Percentiles rank a stretch among this genome's conserved stretches.
Conservation (phyloP, 1,140 invertebrate species). For the Colletes gigas region DNA sequence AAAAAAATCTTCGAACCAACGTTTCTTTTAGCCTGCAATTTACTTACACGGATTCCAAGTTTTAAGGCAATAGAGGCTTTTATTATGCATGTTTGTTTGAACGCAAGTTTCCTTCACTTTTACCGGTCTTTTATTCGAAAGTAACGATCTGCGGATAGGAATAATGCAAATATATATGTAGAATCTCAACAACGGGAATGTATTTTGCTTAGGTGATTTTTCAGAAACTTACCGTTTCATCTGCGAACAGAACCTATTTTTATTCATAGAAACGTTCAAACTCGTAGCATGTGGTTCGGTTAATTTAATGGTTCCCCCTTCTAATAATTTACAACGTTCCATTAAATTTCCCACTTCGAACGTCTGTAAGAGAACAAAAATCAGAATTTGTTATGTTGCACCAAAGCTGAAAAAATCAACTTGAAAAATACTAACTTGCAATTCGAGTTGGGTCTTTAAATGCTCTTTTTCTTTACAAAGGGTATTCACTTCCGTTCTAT, state of each 20-base stretch:
- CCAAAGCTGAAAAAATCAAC: background rate
- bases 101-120: conserved; percentile 56
- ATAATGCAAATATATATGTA: background rate
- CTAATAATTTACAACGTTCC: conserved; percentile 71
- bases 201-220: background rate
- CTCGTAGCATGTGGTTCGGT: conserved; percentile 62
- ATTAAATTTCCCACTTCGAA: conserved; percentile 66
- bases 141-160: conserved; percentile 7
- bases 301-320: conserved; percentile 69
- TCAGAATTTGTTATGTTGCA: background rate
- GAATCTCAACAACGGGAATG: background rate
- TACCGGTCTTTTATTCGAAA: conserved; percentile 13
- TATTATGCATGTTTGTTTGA: conserved; percentile 53
- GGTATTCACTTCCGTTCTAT: conserved; percentile 60
- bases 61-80: conserved; percentile 40
- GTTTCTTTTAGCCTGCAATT: conserved; percentile 13
- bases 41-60: conserved; percentile 46
- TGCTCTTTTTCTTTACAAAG: conserved; percentile 71
- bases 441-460: conserved; percentile 69
- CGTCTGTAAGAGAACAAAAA: conserved; percentile 52
- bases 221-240: conserved; percentile 29
- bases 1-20: background rate
- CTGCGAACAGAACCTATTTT: conserved; percentile 15
- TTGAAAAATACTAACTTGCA: conserved; percentile 62
- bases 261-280: conserved; percentile 20